Conservation (phyloP, 2,797 vertebrate species). For the Galagoides demidoff region DNA sequence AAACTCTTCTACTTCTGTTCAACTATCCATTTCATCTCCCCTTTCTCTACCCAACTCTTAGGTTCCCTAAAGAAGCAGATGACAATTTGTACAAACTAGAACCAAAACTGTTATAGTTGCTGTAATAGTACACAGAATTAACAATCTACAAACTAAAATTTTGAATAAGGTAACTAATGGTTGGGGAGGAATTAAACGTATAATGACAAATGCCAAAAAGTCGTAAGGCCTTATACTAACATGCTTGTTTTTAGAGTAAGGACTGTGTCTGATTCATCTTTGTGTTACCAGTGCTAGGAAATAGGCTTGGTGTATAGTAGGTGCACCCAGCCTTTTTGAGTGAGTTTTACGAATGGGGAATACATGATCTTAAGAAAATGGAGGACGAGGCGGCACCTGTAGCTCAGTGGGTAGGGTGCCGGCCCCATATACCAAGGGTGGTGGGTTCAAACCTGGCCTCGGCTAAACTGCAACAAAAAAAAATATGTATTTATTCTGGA, state of each 20-base stretch:
- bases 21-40: conserved; percentile 46
- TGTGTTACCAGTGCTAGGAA: background rate
- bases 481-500: background rate
- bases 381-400: background rate
- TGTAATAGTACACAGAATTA: background rate
- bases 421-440: no score
- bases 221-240: conserved; percentile 22
- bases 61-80: conserved; percentile 61
- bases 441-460: no score
- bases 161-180: background rate
- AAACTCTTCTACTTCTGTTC: conserved; percentile 8
- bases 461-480: no score
- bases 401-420: no score
- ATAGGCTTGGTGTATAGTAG: background rate
- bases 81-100: conserved; percentile 28
- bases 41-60: conserved; percentile 27
- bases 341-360: background rate
- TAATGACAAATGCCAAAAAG: conserved; percentile 25
- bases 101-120: conserved; percentile 44
- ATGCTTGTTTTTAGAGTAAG: conserved; percentile 26
- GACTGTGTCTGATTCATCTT: background rate
- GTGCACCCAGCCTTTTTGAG: background rate
- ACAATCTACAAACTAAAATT: conserved; percentile 16
- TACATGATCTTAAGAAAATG: background rate
- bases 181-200: conserved; percentile 14